These are phyloP conservation scores for Arctopsyche grandis DNA, from an alignment of 1,140 invertebrate species.

Conservation along the genomic window DNA sequence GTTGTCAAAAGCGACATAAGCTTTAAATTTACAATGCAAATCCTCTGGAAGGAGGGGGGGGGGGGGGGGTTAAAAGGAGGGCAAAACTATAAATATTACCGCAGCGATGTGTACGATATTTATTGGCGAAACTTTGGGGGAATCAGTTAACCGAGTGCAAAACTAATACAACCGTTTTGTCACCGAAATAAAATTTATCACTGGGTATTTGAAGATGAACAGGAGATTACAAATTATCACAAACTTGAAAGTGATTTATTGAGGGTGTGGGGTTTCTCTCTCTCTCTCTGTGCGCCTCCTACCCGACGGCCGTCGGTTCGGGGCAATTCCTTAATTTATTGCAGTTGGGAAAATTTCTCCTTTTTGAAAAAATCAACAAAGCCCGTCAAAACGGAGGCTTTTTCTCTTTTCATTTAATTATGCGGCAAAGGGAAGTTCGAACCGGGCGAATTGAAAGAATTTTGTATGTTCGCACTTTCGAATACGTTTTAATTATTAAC, in stretches of 20 bases:
- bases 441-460: no score
- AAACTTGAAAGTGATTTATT: constrained; percentile 14
- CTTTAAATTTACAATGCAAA: constrained; percentile 25
- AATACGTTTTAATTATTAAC: no score
- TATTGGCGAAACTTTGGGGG: constrained; percentile 24
- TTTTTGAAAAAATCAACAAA: not conserved
- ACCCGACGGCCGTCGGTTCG: not conserved
- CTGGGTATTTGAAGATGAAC: constrained; percentile 23
- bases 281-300: not conserved
- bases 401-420: constrained; percentile 1
- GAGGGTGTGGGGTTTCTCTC: not conserved
- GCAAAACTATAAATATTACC: constrained; percentile 17
- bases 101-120: constrained; percentile 1
- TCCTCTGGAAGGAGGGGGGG: no score
- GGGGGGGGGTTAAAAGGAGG: no score
- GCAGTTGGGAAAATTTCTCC: not conserved
- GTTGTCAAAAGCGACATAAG: constrained; percentile 7
- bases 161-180: constrained; percentile 9
- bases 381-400: not conserved
- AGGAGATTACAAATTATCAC: constrained; percentile 27
- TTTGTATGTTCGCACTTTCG: no score
- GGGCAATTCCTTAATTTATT: constrained; percentile 5
- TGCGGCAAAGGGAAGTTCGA: not conserved
- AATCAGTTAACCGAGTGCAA: constrained; percentile 6
- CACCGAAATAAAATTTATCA: constrained; percentile 27